Evolutionary conservation across 1,140 invertebrate genomes (phyloP), one percentile per base, ranked within the genome.

Genomic region (Metaphire vulgaris): DNA sequence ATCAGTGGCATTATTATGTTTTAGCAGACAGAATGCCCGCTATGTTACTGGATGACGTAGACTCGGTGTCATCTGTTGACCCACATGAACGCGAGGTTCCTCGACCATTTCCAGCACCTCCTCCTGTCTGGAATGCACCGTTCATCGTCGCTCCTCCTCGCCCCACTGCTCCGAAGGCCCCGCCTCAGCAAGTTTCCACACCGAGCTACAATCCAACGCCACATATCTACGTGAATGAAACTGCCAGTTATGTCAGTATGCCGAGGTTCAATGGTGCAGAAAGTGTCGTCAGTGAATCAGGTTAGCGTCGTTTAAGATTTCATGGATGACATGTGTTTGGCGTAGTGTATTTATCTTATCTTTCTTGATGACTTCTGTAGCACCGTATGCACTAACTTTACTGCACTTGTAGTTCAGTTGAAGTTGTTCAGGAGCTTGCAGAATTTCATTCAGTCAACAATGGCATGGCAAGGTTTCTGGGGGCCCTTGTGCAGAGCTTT

Each of bases 201-300:
- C 26, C 33, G 69, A 33, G 69, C 2, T n/a, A 29, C 29, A 26
- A n/a, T 0, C 32, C 69, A 29, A 71, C 69, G 26, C 69, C 69
- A 30, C 33, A 71, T 33, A 71, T 32, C 69, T 71, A 71, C 32
- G 32, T 92, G 65, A 92, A 91, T 81, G 92, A 92, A 83, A 90
- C 90, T 66, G 90, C 90, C 67, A 90, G 91, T 74, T 88, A 86
- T 79, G 84, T 90, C 87, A 84, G 90, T 86, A 83, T 83, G 78
- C 82, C 81, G 6, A 79, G 80, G 12, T 80, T 80, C 29, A 83
- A 82, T 75, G 83, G 82, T 29, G 90, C 91, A 79, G 90, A 91
- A 79, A 91, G 91, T 83, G 88, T 92, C 72, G 90, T 92, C 79
- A 92, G 91, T 86, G 92, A 91, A 87, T 0, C 26, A 2, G 31